Conservation (phyloP, 2,888 invertebrate species). For the Dynastes maya region DNA sequence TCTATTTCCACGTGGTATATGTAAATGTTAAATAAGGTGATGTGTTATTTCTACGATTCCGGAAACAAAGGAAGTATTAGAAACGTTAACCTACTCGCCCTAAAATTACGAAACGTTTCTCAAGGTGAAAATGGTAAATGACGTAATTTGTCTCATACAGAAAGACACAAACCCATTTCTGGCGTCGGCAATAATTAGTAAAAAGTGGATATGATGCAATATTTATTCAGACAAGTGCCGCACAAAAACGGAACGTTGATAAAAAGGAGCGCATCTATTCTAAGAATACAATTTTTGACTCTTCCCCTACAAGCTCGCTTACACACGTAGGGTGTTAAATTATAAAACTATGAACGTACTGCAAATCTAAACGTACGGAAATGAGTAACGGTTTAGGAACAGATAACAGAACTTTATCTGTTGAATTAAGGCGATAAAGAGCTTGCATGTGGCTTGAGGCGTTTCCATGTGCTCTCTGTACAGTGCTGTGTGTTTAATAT, state of each 20-base stretch:
- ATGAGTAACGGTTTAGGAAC: constrained; percentile 39
- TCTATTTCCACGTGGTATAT: too few species aligned
- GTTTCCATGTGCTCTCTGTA: constrained; percentile 31
- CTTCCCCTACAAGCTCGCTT: not conserved
- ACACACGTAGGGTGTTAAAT: not conserved
- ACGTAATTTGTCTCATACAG: not conserved
- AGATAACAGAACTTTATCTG: constrained; percentile 42
- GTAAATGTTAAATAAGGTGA: too few species aligned
- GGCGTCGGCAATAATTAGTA: constrained; percentile 15
- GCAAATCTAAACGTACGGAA: constrained; percentile 39
- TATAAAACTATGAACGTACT: not conserved
- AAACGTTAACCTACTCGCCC: not conserved
- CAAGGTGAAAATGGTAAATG: not conserved
- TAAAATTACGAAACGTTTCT: not conserved
- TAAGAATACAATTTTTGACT: not conserved
- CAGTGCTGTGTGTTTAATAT: constrained; percentile 19
- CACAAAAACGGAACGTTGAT: constrained; percentile 5
- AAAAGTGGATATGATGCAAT: constrained; percentile 42
- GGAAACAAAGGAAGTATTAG: not conserved
- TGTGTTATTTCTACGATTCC: too few species aligned
- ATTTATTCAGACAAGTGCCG: constrained; percentile 14
- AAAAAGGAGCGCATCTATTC: not conserved
- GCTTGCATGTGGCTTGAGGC: not conserved
- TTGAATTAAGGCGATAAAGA: constrained; percentile 40
- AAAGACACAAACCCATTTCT: constrained; percentile 21